Evolutionary conservation across 2,797 vertebrate genomes (phyloP).

Genomic region (Antennarius maculatus): DNA sequence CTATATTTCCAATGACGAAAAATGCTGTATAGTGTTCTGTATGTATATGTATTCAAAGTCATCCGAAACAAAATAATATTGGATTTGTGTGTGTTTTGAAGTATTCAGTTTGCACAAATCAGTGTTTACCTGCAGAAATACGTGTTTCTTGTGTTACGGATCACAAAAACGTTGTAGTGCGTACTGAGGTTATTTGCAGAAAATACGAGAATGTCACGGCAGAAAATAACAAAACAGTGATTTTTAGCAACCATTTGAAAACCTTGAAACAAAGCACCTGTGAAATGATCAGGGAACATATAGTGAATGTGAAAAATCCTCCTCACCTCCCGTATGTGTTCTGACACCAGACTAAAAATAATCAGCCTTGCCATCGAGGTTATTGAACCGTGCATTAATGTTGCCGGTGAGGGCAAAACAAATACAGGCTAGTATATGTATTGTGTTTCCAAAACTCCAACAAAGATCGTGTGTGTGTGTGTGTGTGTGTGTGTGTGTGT

Average conservation of each 20-base stretch:
- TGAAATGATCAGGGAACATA: slow-evolving; percentile 26
- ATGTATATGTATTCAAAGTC: too few relatives aligned
- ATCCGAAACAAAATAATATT: background rate
- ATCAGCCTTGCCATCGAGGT: slow-evolving; percentile 29
- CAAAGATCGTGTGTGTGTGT: background rate
- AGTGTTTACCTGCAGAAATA: background rate
- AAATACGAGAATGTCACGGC: slow-evolving; percentile 12
- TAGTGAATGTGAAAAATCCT: slow-evolving; percentile 39
- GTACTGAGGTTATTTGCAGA: slow-evolving; percentile 8
- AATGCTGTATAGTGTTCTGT: too few relatives aligned
- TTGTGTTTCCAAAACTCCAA: slow-evolving; percentile 28
- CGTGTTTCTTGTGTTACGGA: background rate
- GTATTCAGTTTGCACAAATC: background rate
- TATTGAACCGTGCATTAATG: slow-evolving; percentile 35
- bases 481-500: slow-evolving; percentile 27
- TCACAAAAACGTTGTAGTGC: background rate
- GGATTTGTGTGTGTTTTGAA: background rate
- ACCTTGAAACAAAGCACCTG: slow-evolving; percentile 26
- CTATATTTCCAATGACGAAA: too few relatives aligned
- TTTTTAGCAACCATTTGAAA: slow-evolving; percentile 15
- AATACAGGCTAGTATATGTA: slow-evolving; percentile 29
- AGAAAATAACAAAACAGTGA: background rate
- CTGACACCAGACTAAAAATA: slow-evolving; percentile 53
- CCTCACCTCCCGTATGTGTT: slow-evolving; percentile 21
- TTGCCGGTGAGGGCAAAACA: slow-evolving; percentile 39